Evolutionary conservation across 2,888 invertebrate genomes (phyloP).

Genomic region (Dermolepida albohirtum): DNA sequence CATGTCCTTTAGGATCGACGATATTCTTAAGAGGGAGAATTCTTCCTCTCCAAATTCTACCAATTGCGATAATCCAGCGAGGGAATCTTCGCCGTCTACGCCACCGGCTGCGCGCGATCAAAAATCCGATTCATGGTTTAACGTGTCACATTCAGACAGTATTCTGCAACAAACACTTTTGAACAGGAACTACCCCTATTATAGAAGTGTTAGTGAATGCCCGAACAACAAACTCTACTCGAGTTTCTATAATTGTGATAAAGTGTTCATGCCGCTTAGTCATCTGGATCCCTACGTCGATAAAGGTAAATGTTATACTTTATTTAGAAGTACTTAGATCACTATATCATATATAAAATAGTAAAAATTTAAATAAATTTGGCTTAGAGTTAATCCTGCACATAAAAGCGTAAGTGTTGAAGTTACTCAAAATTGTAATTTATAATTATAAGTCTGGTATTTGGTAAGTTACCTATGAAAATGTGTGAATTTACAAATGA

Average conservation of each 20-base stretch:
- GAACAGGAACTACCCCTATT: conserved; percentile 49
- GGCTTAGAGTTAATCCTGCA: too few relatives aligned
- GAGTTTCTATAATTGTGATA: conserved; percentile 45
- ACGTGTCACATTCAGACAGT: conserved; percentile 45
- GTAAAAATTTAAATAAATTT: too few relatives aligned
- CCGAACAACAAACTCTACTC: conserved; percentile 47
- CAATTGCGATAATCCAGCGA: conserved; percentile 22
- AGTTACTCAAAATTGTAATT: too few relatives aligned
- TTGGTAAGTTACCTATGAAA: too few relatives aligned
- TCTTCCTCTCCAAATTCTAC: conserved; percentile 28
- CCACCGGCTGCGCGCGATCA: conserved; percentile 18
- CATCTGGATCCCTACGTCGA: conserved; percentile 47
- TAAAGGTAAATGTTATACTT: conserved; percentile 48
- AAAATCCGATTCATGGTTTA: conserved; percentile 33
- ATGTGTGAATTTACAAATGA: too few relatives aligned
- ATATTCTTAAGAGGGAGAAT: conserved; percentile 55
- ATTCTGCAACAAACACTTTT: conserved; percentile 53
- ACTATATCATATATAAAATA: too few relatives aligned
- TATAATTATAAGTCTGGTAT: too few relatives aligned
- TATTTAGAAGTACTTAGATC: too few relatives aligned
- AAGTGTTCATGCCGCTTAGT: conserved; percentile 43
- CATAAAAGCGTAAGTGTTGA: too few relatives aligned
- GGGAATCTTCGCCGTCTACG: conserved; percentile 33
- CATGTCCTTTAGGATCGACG: conserved; percentile 59
- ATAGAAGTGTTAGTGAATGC: conserved; percentile 42